phyloP scores from a whole-genome alignment of 2,888 invertebrate species.

The Melieria crassipennis region DNA sequence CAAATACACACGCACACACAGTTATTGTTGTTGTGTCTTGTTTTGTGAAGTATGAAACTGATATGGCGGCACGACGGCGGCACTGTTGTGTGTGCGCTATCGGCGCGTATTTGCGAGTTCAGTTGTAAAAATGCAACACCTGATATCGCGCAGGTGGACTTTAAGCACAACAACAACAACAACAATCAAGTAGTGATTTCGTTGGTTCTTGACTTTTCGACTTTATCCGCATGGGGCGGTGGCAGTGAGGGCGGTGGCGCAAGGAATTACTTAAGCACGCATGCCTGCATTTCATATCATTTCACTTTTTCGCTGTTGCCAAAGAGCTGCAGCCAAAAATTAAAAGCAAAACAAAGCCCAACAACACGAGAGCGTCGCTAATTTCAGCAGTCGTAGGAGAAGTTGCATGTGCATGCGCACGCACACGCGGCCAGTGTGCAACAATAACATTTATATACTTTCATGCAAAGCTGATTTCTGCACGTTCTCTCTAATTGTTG shows the following conservation, averaged over 20 bases:
- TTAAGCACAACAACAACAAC: constrained; percentile 28
- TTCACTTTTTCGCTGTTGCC: not conserved
- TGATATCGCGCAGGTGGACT: constrained; percentile 57
- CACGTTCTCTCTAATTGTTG: too few relatives aligned
- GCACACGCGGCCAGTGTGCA: too few relatives aligned
- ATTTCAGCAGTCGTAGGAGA: not conserved
- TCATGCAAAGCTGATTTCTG: too few relatives aligned
- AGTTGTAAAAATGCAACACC: constrained; percentile 56
- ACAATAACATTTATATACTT: too few relatives aligned
- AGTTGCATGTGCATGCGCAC: not conserved
- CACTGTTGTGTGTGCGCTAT: constrained; percentile 6
- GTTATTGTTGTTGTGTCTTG: constrained; percentile 3
- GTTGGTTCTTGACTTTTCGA: not conserved
- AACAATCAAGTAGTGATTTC: not conserved
- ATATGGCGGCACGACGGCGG: constrained; percentile 13
- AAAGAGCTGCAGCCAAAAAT: too few relatives aligned
- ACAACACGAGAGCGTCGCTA: not conserved
- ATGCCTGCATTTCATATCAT: constrained; percentile 30
- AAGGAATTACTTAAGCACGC: constrained; percentile 23
- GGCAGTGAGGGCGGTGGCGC: not conserved
- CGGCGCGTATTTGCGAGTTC: constrained; percentile 44
- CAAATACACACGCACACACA: constrained; percentile 1
- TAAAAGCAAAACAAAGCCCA: too few relatives aligned
- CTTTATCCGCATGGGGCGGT: not conserved
- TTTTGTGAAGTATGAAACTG: constrained; percentile 30